Percentiles rank a stretch among this genome's conserved stretches.
Evolutionary conservation across 2,113 vertebrate genomes (phyloP).

Genomic region (Planiliza haematocheilus): DNA sequence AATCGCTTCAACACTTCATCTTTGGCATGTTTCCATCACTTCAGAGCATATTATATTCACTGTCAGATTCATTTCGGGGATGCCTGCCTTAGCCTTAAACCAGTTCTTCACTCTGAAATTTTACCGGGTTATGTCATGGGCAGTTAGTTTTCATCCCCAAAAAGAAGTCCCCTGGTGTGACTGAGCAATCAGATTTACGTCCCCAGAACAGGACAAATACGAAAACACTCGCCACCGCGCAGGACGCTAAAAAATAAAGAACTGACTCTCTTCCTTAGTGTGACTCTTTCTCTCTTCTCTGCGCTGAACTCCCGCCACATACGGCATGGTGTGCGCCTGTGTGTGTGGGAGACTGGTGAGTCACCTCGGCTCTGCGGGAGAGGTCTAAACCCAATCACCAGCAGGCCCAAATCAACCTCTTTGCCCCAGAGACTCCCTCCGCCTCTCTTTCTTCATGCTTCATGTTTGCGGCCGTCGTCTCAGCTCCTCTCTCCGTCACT

Average conservation of each 20-base stretch:
- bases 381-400: constrained; percentile 67
- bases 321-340: constrained; percentile 16
- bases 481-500: constrained; percentile 26
- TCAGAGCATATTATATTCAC: background rate
- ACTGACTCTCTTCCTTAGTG: constrained; percentile 8
- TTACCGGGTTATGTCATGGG: background rate
- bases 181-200: constrained; percentile 18
- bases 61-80: background rate
- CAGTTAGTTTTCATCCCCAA: constrained; percentile 5
- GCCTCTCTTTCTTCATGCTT: constrained; percentile 27
- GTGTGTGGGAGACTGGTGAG: constrained; percentile 63
- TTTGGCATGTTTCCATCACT: constrained; percentile 11
- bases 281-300: constrained; percentile 15
- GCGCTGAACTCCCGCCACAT: constrained; percentile 18
- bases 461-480: constrained; percentile 21
- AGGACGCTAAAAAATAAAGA: constrained; percentile 41
- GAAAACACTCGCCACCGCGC: constrained; percentile 17
- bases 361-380: constrained; percentile 65
- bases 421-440: constrained; percentile 44
- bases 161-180: background rate
- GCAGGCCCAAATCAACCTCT: constrained; percentile 65
- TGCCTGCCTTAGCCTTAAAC: background rate
- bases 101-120: background rate
- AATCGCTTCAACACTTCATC: background rate
- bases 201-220: background rate